phyloP scores from a whole-genome alignment of 2,888 invertebrate genomes.

The Acanthosepion lycidas region DNA sequence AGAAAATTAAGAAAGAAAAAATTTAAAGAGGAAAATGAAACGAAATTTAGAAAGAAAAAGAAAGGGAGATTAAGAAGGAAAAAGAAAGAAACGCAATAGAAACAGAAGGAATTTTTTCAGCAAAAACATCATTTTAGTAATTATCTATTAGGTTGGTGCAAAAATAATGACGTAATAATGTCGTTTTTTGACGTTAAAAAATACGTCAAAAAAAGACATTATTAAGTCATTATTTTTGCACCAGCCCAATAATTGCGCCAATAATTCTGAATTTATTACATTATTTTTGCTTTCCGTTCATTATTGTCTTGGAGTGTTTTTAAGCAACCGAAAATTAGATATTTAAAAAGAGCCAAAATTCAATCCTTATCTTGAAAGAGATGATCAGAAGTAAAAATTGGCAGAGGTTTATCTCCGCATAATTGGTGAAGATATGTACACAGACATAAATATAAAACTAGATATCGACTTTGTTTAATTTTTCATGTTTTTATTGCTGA shows the following conservation, averaged over 20 bases:
- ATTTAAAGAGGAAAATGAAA: no score
- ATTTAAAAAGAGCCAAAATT: background rate
- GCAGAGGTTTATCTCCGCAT: background rate
- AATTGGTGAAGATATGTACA: background rate
- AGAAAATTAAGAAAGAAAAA: no score
- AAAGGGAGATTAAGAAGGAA: background rate
- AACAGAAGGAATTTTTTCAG: background rate
- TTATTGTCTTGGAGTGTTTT: background rate
- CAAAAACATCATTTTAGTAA: background rate
- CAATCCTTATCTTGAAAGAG: background rate
- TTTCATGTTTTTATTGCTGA: no score
- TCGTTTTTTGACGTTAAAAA: no score
- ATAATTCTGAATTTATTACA: background rate
- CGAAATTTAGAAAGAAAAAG: no score
- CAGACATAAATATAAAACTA: background rate
- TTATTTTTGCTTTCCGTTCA: background rate
- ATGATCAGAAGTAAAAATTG: background rate
- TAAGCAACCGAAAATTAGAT: background rate
- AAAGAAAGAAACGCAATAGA: background rate
- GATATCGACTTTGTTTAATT: no score
- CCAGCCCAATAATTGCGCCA: no score
- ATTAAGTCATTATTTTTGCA: no score
- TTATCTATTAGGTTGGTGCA: no score
- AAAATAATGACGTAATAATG: no score
- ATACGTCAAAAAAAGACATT: no score